Conservation (phyloP, 2,888 invertebrate genomes). For the Selenia dentaria region DNA sequence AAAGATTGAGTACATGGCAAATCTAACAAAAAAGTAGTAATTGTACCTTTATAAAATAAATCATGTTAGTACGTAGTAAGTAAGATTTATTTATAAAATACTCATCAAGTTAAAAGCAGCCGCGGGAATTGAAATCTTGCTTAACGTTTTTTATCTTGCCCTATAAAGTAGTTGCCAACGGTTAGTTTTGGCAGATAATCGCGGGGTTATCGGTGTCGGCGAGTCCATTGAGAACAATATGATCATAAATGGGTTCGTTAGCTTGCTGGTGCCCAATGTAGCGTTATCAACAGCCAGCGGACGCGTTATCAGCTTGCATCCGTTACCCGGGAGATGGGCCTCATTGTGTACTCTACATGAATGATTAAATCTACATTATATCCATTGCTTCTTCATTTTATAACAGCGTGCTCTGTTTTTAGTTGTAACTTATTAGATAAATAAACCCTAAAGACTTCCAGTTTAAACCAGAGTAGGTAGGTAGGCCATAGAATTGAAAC, state of each 20-base stretch:
- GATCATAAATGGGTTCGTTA: conserved; percentile 62
- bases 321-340: conserved; percentile 47
- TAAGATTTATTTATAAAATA: no score
- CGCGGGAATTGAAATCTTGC: no score
- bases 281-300: conserved; percentile 69
- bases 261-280: conserved; percentile 55
- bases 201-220: conserved; percentile 56
- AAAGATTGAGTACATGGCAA: no score
- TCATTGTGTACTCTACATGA: conserved; percentile 16
- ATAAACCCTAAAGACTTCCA: no score
- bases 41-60: no score
- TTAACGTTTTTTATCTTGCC: conserved; percentile 24
- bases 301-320: conserved; percentile 69
- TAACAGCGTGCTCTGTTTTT: no score
- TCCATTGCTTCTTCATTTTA: not conserved
- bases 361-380: conserved; percentile 11
- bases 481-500: no score
- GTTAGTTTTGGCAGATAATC: conserved; percentile 52
- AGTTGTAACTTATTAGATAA: no score
- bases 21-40: no score
- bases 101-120: no score
- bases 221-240: conserved; percentile 28
- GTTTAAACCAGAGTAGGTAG: no score
- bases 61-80: no score
- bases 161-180: conserved; percentile 39